Evolutionary conservation across 64 coral and sea anemone species (phyloP).

Genomic region (Catalaphyllia jardinei): DNA sequence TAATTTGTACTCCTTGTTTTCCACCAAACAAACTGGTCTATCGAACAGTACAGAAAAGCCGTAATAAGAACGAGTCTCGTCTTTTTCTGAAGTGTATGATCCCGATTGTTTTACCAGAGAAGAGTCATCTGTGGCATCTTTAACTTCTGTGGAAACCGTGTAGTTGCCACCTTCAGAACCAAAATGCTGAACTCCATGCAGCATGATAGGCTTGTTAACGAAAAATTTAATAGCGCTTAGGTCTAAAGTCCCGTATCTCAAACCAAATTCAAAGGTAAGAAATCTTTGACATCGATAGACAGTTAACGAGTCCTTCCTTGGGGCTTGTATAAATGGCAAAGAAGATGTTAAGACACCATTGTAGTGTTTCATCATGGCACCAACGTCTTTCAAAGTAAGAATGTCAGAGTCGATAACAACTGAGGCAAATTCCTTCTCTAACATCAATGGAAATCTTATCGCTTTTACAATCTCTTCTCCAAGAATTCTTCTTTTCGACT

Average conservation of each 20-base stretch:
- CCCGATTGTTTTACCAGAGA: conserved; percentile 1
- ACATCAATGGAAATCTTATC: not conserved
- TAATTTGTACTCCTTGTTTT: not conserved
- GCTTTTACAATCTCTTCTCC: not conserved
- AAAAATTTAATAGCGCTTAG: not conserved
- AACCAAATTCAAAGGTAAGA: too few relatives aligned
- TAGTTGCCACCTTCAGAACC: not conserved
- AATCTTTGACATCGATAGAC: too few relatives aligned
- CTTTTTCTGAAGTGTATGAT: not conserved
- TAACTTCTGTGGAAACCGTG: not conserved
- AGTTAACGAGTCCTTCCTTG: not conserved
- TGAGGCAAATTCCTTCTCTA: not conserved
- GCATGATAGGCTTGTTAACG: not conserved
- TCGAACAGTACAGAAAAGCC: not conserved
- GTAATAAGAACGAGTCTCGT: not conserved
- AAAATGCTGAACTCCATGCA: not conserved
- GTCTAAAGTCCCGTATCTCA: too few relatives aligned
- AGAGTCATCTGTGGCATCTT: not conserved
- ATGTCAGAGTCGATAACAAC: not conserved
- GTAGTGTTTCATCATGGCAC: not conserved
- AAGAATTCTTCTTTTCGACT: not conserved
- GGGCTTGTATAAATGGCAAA: not conserved
- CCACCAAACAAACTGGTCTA: not conserved
- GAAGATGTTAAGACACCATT: not conserved
- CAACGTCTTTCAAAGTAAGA: not conserved